These are phyloP conservation scores for Cremastinae sp. DNA, from an alignment of 2,888 invertebrate species.

Conservation along the genomic window DNA sequence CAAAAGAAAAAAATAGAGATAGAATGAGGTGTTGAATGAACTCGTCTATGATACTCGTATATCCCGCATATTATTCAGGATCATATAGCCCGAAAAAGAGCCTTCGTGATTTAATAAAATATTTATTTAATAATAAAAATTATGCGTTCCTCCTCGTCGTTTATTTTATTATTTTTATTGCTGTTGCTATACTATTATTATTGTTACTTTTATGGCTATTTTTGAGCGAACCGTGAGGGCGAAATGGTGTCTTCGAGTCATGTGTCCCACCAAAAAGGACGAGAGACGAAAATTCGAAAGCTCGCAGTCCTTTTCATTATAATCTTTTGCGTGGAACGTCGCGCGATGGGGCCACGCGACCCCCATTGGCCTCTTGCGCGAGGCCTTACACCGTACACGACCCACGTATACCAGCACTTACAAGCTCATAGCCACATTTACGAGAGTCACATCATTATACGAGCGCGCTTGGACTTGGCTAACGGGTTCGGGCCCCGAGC, in stretches of 20 bases:
- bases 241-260: conserved; percentile 34
- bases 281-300: conserved; percentile 27
- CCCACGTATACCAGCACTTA: conserved; percentile 44
- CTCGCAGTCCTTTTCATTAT: conserved; percentile 36
- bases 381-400: conserved; percentile 51
- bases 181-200: too few species aligned
- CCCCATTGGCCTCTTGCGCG: conserved; percentile 54
- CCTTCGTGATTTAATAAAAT: conserved; percentile 55
- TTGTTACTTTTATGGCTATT: too few species aligned
- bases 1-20: conserved; percentile 7
- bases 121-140: conserved; percentile 46
- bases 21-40: conserved; percentile 57
- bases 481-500: conserved; percentile 53
- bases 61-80: conserved; percentile 54
- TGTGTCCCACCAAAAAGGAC: conserved; percentile 22
- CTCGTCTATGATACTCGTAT: conserved; percentile 57
- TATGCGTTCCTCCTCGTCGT: conserved; percentile 22
- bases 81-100: conserved; percentile 41
- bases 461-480: conserved; percentile 63
- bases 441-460: conserved; percentile 45
- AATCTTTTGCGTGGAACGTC: conserved; percentile 34
- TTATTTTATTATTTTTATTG: too few species aligned
- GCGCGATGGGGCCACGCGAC: conserved; percentile 52
- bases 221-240: not conserved
- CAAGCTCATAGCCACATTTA: conserved; percentile 23